These are phyloP conservation scores for Drosophila pegasa DNA, from an alignment of 2,888 invertebrate species.

Conservation along the genomic window DNA sequence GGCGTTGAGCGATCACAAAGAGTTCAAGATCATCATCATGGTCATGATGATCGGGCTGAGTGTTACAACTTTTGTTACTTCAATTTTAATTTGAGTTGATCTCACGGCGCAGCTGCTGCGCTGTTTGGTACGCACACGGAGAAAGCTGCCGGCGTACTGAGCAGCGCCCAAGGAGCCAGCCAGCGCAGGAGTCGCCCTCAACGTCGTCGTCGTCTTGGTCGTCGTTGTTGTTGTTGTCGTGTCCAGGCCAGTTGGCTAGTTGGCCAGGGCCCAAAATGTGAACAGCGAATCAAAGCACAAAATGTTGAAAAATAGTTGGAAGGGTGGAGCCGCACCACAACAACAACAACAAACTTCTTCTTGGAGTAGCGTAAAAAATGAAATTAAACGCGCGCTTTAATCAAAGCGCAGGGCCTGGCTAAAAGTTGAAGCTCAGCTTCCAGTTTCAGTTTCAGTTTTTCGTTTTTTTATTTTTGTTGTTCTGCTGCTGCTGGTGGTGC, in stretches of 20 bases:
- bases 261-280: constrained; percentile 61
- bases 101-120: constrained; percentile 56
- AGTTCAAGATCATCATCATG: constrained; percentile 29
- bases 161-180: constrained; percentile 61
- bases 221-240: background rate
- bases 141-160: constrained; percentile 82
- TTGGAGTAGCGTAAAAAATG: constrained; percentile 80
- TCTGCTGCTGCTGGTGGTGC: constrained; percentile 24
- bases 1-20: constrained; percentile 26
- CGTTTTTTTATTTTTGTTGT: constrained; percentile 37
- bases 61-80: constrained; percentile 26
- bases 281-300: constrained; percentile 77
- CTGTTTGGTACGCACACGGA: constrained; percentile 76
- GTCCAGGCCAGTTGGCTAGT: constrained; percentile 42
- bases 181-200: constrained; percentile 52
- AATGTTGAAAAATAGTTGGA: constrained; percentile 66
- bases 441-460: constrained; percentile 45
- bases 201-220: constrained; percentile 21
- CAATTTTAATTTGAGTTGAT: constrained; percentile 15
- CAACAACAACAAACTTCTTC: constrained; percentile 27
- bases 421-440: constrained; percentile 55
- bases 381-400: constrained; percentile 82
- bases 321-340: constrained; percentile 70
- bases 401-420: constrained; percentile 59
- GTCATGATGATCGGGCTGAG: constrained; percentile 32